A percentile compares a stretch with the other conserved stretches of the same genome.
Conservation (phyloP, 1,140 invertebrate genomes). For the Neomicropteryx cornuta region DNA sequence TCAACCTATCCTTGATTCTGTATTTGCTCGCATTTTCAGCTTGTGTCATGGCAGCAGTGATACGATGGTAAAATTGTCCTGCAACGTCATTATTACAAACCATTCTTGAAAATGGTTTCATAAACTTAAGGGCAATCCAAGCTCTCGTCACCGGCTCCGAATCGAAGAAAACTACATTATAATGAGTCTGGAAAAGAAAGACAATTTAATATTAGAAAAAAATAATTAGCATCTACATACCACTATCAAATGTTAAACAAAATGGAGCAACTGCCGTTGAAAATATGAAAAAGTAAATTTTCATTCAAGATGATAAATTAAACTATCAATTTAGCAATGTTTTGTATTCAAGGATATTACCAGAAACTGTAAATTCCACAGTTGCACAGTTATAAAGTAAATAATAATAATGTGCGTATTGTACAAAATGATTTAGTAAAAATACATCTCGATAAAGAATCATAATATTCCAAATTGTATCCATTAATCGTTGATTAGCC, state of each 20-base stretch:
- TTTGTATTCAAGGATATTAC: no score
- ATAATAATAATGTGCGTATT: no score
- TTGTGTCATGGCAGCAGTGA: slow-evolving; percentile 22
- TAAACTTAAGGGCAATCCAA: slow-evolving; percentile 35
- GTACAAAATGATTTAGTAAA: no score
- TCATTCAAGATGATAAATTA: not conserved
- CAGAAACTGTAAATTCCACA: no score
- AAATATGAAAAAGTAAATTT: not conserved
- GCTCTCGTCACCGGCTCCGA: slow-evolving; percentile 32
- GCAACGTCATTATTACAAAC: slow-evolving; percentile 8
- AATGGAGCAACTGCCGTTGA: not conserved
- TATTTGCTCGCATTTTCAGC: slow-evolving; percentile 30
- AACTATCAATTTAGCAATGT: not conserved
- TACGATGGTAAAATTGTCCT: slow-evolving; percentile 18
- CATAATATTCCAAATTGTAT: no score
- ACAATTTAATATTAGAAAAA: slow-evolving; percentile 6
- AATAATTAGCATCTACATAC: not conserved
- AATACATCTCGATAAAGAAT: no score
- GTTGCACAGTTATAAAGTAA: no score
- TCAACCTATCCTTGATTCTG: slow-evolving; percentile 24
- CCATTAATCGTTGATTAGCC: no score
- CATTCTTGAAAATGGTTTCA: slow-evolving; percentile 28
- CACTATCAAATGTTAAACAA: not conserved
- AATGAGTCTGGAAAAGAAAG: slow-evolving; percentile 40
- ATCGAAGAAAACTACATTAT: slow-evolving; percentile 53